A percentile compares a stretch with the other conserved stretches of the same genome.
Evolutionary conservation across 2,797 vertebrate genomes (phyloP).

Genomic region (Microhierax caerulescens): DNA sequence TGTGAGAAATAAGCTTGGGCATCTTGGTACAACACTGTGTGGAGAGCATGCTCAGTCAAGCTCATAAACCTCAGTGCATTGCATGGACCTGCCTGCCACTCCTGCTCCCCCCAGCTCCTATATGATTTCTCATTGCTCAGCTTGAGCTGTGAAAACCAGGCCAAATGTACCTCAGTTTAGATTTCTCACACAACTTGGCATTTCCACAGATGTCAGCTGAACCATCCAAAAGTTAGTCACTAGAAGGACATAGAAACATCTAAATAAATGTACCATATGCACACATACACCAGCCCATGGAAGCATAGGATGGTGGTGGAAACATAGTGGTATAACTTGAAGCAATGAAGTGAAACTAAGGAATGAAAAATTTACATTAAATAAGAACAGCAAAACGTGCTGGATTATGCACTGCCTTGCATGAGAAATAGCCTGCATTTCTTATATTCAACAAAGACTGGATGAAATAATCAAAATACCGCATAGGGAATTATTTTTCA

Average conservation of each 20-base stretch:
- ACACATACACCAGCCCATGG: background rate
- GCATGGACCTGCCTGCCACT: rapidly evolving
- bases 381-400: background rate
- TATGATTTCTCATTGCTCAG: background rate
- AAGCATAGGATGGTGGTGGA: background rate
- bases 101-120: background rate
- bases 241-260: background rate
- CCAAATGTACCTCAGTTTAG: background rate
- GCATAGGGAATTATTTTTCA: background rate
- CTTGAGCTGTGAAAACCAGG: background rate
- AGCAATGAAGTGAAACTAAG: background rate
- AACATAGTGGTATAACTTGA: background rate
- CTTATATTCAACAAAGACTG: background rate
- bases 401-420: background rate
- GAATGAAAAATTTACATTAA: background rate
- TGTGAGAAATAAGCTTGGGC: background rate
- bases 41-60: background rate
- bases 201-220: background rate
- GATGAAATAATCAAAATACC: background rate
- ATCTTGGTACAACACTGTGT: background rate
- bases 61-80: background rate
- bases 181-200: background rate
- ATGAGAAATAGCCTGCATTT: background rate
- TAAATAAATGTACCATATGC: background rate
- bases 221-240: background rate